Evolutionary conservation across 2,797 vertebrate genomes (phyloP).

Genomic region (Gymnoscopelus braueri): DNA sequence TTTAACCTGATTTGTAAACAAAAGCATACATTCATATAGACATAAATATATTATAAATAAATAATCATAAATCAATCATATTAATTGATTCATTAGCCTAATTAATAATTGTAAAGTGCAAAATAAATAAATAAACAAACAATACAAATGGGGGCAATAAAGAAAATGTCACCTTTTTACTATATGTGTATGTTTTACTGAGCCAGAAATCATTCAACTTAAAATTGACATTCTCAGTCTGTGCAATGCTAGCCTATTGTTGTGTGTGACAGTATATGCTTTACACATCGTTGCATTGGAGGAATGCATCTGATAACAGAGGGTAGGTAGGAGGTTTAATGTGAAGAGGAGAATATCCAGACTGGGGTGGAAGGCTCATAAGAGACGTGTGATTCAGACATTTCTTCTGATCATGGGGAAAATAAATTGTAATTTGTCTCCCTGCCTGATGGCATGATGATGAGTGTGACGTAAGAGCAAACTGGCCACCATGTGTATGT

Average conservation of each 20-base stretch:
- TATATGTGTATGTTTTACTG: too few species aligned
- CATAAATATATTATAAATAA: background rate
- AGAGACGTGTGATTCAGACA: conserved; percentile 31
- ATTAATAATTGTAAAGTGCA: conserved; percentile 36
- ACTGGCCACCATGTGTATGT: too few species aligned
- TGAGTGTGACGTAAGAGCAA: too few species aligned
- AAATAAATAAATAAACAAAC: background rate
- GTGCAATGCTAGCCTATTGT: background rate
- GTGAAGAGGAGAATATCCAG: conserved; percentile 19
- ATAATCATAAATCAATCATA: background rate
- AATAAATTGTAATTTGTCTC: conserved; percentile 53
- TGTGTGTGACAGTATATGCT: conserved; percentile 4
- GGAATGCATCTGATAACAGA: conserved; percentile 3
- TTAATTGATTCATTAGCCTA: background rate
- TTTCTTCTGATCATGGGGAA: conserved; percentile 23
- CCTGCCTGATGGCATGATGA: conserved; percentile 58
- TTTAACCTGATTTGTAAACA: too few species aligned
- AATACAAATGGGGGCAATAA: background rate
- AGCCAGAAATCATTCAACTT: too few species aligned
- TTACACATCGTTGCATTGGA: background rate
- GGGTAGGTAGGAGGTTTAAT: conserved; percentile 7
- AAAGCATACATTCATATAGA: too few species aligned
- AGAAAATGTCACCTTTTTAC: background rate
- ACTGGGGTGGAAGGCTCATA: conserved; percentile 21
- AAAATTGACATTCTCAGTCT: too few species aligned